phyloP scores from a whole-genome alignment of 2,888 invertebrate genomes.

The Micoletzkya japonica region DNA sequence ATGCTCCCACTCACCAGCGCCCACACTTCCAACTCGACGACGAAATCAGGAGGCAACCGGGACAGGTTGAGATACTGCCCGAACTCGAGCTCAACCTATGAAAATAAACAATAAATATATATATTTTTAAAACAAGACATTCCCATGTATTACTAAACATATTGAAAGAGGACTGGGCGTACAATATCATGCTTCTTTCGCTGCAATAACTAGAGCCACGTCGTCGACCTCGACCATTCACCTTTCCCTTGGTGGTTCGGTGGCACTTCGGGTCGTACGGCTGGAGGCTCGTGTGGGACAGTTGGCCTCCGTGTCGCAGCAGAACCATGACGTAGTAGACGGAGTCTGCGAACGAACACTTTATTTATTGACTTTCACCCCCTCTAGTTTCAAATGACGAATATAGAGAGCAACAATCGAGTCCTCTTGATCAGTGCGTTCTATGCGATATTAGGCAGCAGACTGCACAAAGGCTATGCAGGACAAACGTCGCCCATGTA shows the following conservation, averaged over 20 bases:
- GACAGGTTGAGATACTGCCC: slow-evolving; percentile 26
- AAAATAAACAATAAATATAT: too few species aligned
- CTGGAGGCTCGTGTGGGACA: slow-evolving; percentile 22
- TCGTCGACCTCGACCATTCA: too few species aligned
- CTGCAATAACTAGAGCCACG: not conserved
- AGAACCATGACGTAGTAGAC: slow-evolving; percentile 70
- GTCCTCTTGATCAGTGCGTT: not conserved
- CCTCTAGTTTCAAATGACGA: not conserved
- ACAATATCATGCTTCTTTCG: not conserved
- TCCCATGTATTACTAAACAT: not conserved
- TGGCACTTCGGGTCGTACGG: slow-evolving; percentile 12
- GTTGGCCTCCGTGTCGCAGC: slow-evolving; percentile 66
- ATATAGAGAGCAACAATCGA: not conserved
- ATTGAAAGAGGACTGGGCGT: not conserved
- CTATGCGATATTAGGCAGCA: not conserved
- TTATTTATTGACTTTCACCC: not conserved
- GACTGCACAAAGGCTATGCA: not conserved
- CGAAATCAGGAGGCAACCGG: slow-evolving; percentile 32
- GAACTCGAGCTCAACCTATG: slow-evolving; percentile 28
- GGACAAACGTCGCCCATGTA: not conserved
- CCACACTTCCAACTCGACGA: slow-evolving; percentile 30
- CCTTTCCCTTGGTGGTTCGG: slow-evolving; percentile 10
- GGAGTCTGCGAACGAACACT: slow-evolving; percentile 69
- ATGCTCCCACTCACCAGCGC: slow-evolving; percentile 26
- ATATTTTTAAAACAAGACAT: too few species aligned